Base-by-base conservation (phyloP, 2,888 invertebrate species). In the Vanessa cardui region DNA sequence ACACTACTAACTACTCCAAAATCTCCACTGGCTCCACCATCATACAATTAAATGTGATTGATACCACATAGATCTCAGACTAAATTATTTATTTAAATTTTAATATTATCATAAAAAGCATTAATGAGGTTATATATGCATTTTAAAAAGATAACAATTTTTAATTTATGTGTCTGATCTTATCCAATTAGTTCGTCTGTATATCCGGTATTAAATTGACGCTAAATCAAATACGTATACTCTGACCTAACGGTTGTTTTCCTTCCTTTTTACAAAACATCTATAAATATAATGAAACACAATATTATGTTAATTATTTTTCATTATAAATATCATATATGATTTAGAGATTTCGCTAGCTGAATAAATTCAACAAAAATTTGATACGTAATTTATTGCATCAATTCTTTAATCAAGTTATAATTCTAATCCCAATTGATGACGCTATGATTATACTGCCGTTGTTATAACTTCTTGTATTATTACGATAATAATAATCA, bases 391-490 rank as follows among this genome's bases (percentile, higher is more conserved):
- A 56, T 56, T 54, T 54, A 56, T 56, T n/a, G 1, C 15, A 1
- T 33, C 33, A 18, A 18, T 56, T 56, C 18, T 39, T 56, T 56
- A 56, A 56, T 56, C 18, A 56, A 33, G 39, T 16, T 16, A 39
- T 18, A 56, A 39, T 56, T 56, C 4, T 56, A 56, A 56, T 56
- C 56, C 56, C 5, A 8, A 56, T 56, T 56, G 33, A 56, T 56
- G 56, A 33, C 18, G 9, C n/a, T 16, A n/a, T 7, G 31, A 54
- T 20, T 31, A 2, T 54, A 56, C 39, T 4, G 7, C n/a, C 7
- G 31, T 54, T 54, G 52, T 54, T 54, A 12, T 39, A 31, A 54
- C 4, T 6, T 31, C 16, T 31, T 31, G 52, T 54, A 31, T 26
- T 31, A n/a, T 54, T 16, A 31, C 26, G 12, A 16, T 31, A 7